Evolutionary conservation across 2,888 invertebrate genomes (phyloP).

Genomic region (Callosobruchus maculatus): DNA sequence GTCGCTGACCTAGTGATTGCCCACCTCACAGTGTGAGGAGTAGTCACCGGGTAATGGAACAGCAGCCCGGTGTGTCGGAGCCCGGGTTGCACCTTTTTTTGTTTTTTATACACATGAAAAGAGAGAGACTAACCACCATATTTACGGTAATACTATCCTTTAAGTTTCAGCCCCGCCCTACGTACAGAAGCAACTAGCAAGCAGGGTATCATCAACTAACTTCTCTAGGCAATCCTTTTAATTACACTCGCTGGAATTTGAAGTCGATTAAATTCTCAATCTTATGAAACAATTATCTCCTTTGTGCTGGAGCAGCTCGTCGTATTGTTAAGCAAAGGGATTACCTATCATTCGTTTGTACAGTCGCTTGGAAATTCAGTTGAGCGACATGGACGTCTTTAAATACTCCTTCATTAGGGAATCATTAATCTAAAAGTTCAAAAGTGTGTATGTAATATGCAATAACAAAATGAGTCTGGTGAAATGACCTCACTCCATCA

Average conservation of each 20-base stretch:
- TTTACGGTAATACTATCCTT: neutral
- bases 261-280: neutral
- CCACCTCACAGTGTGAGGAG: too few relatives aligned
- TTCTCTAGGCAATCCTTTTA: neutral
- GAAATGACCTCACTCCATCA: too few relatives aligned
- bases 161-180: neutral
- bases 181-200: neutral
- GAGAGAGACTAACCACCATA: too few relatives aligned
- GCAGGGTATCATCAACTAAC: neutral
- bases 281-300: neutral
- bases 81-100: too few relatives aligned
- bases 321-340: neutral
- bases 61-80: too few relatives aligned
- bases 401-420: neutral
- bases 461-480: too few relatives aligned
- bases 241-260: neutral
- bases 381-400: neutral
- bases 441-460: too few relatives aligned
- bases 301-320: neutral
- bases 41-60: too few relatives aligned
- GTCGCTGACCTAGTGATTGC: too few relatives aligned
- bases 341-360: neutral
- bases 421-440: too few relatives aligned
- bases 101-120: too few relatives aligned
- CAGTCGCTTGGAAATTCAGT: neutral